Evolutionary conservation across 2,797 vertebrate genomes (phyloP).

Genomic region (Sebastes aleutianus): DNA sequence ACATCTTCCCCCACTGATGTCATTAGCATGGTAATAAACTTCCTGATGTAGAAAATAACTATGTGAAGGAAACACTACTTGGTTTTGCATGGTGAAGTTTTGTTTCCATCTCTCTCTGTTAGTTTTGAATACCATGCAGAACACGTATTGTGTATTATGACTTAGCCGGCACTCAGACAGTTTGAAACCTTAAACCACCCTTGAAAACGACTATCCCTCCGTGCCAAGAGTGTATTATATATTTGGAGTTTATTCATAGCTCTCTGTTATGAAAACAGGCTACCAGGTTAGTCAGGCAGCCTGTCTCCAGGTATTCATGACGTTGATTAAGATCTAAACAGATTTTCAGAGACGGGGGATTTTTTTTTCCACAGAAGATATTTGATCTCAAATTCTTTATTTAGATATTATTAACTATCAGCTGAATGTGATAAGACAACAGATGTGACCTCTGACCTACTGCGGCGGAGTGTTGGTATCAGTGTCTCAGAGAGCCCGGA

Average conservation of each 20-base stretch:
- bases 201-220: not conserved
- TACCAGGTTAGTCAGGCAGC: not conserved
- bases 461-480: not conserved
- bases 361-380: not conserved
- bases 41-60: not conserved
- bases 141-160: not conserved
- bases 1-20: not conserved
- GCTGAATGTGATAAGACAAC: constrained; percentile 10
- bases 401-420: constrained; percentile 2
- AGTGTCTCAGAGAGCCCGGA: not conserved
- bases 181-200: not conserved
- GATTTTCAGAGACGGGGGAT: not conserved
- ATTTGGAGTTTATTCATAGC: not conserved
- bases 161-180: not conserved
- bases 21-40: not conserved
- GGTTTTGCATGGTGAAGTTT: not conserved
- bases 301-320: not conserved
- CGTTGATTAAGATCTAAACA: not conserved
- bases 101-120: not conserved
- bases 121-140: not conserved
- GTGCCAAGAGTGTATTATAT: not conserved
- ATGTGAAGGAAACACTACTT: not conserved
- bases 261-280: not conserved
- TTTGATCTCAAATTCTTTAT: not conserved
- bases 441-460: constrained; percentile 33